A percentile compares a stretch with the other conserved stretches of the same genome.
Evolutionary conservation across 1,140 invertebrate species (phyloP).

Genomic region (Rhopalosiphum padi): DNA sequence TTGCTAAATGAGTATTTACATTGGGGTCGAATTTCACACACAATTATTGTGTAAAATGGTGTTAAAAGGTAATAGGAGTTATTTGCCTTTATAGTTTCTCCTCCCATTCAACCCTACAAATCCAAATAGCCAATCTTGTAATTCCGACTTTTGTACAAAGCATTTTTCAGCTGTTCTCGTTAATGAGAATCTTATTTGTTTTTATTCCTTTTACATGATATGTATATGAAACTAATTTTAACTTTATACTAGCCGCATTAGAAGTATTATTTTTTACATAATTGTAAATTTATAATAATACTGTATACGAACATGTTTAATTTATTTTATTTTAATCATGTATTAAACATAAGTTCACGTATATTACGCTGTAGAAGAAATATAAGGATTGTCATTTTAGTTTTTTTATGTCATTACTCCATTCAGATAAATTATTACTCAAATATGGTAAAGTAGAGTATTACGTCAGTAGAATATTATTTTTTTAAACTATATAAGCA

Average conservation of each 20-base stretch:
- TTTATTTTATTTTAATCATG: not conserved
- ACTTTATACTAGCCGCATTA: not conserved
- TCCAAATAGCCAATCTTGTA: slow-evolving; percentile 22
- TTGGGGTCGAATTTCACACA: slow-evolving; percentile 1
- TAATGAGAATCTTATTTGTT: not conserved
- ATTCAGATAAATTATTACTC: slow-evolving; percentile 12
- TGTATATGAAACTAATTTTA: not conserved
- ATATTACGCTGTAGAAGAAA: not conserved
- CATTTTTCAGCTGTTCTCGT: not conserved
- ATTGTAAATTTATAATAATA: not conserved
- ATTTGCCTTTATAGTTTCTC: not conserved
- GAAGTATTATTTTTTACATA: not conserved
- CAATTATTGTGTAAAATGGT: not conserved
- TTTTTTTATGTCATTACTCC: not conserved
- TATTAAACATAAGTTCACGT: not conserved
- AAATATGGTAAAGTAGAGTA: not conserved
- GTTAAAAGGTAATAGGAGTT: not conserved
- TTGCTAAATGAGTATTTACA: slow-evolving; percentile 18
- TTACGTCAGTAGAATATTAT: not conserved
- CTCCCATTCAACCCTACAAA: not conserved
- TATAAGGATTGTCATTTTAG: not conserved
- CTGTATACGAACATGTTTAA: not conserved
- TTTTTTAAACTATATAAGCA: not conserved
- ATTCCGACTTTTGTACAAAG: not conserved
- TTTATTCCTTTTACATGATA: slow-evolving; percentile 5